Conservation (phyloP, 2,888 invertebrate species). For the Fragum fragum region DNA sequence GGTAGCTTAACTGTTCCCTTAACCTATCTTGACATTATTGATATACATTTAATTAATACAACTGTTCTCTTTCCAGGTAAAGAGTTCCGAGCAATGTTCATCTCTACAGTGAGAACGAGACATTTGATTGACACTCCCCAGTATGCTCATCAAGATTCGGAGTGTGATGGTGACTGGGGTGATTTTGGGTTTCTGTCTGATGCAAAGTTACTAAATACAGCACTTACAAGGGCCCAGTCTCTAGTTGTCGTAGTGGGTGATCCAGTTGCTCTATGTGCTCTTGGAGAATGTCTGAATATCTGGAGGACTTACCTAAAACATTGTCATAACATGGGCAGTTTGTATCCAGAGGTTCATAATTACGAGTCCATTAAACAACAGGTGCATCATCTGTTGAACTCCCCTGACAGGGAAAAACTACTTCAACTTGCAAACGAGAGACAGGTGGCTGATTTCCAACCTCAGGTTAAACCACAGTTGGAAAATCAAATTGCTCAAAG, state of each 20-base stretch:
- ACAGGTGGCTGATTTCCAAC: slow-evolving; percentile 43
- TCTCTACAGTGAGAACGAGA: slow-evolving; percentile 82
- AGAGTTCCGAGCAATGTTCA: slow-evolving; percentile 84
- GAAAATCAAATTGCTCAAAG: background rate
- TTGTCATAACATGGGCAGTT: slow-evolving; percentile 82
- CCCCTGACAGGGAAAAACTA: slow-evolving; percentile 67
- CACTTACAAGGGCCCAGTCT: slow-evolving; percentile 84
- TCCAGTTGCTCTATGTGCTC: slow-evolving; percentile 82
- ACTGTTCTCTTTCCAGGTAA: slow-evolving; percentile 75
- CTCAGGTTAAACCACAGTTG: background rate
- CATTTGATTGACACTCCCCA: slow-evolving; percentile 71
- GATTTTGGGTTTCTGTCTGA: slow-evolving; percentile 85
- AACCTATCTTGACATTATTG: no score
- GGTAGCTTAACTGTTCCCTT: no score
- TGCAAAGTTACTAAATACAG: slow-evolving; percentile 84
- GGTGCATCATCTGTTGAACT: slow-evolving; percentile 73
- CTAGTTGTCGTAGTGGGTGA: slow-evolving; percentile 83
- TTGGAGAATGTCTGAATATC: slow-evolving; percentile 82
- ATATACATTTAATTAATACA: no score
- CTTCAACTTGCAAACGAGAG: slow-evolving; percentile 60
- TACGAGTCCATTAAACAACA: slow-evolving; percentile 78
- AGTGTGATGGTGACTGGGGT: slow-evolving; percentile 76
- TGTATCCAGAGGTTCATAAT: slow-evolving; percentile 75
- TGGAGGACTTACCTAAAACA: slow-evolving; percentile 82
- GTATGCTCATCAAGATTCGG: slow-evolving; percentile 51